Evolutionary conservation across 2,113 vertebrate genomes (phyloP).

Genomic region (Corythaeola cristata): DNA sequence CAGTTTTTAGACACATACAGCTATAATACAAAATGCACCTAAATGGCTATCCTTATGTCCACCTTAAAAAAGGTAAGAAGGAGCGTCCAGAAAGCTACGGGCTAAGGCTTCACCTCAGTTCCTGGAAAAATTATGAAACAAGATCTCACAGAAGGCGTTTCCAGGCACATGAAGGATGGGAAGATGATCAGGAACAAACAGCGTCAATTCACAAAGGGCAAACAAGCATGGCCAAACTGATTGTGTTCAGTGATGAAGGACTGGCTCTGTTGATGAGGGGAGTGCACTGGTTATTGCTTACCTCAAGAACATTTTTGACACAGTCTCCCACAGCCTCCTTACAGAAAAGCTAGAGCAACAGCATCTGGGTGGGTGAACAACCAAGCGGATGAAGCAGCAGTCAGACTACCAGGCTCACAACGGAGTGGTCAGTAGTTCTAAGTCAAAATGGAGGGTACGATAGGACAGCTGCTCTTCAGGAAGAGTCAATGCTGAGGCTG

Average conservation of each 20-base stretch:
- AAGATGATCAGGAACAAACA: neutral
- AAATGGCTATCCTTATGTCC: neutral
- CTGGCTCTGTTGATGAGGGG: neutral
- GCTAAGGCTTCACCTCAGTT: neutral
- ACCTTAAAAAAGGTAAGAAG: neutral
- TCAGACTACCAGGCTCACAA: neutral
- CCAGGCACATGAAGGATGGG: neutral
- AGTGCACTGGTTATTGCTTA: neutral
- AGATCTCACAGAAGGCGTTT: neutral
- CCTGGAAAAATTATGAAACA: neutral
- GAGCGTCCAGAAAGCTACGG: neutral
- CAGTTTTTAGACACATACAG: neutral
- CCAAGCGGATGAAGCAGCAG: neutral
- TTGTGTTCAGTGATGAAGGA: neutral
- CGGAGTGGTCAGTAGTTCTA: neutral
- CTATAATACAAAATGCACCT: accelerated
- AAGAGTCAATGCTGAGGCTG: neutral
- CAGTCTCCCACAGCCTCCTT: neutral
- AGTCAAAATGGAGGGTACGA: neutral
- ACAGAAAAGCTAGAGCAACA: neutral
- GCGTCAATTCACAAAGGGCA: neutral
- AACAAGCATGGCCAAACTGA: neutral
- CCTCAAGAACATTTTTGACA: neutral
- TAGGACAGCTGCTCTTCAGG: neutral
- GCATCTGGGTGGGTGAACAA: neutral